Evolutionary conservation across 2,113 vertebrate genomes (phyloP), one percentile per base, ranked within the genome.

Genomic region (Bujurquina vittata): DNA sequence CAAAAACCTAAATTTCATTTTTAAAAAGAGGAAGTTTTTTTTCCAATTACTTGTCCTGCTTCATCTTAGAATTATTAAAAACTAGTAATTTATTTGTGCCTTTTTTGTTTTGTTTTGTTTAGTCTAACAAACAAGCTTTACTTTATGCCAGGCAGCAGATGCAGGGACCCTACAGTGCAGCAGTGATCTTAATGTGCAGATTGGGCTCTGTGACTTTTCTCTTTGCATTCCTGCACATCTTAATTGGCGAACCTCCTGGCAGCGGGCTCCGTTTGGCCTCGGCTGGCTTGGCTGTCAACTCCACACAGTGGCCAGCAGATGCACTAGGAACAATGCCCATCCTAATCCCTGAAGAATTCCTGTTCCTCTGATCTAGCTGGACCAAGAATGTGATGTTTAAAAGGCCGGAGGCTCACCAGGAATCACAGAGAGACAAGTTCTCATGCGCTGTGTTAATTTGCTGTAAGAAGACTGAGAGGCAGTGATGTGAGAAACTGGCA

Each of bases 301-400:
- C 89, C 29, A 88, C 86, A 84, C 88, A 88, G 82, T 88, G 92
- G 90, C 90, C 84, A 84, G 91, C 82, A 72, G 92, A 85, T 60
- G 87, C 87, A 26, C 80, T 26, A 72, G 63, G 92, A 95, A 96
- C 93, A 95, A 94, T 96, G 89, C 85, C 83, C 86, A 75, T 89
- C 88, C 83, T 95, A 96, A 96, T 95, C 94, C 93, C 92, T 3
- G 79, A 94, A 94, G 94, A 95, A 95, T 95, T 95, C 87, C 90
- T 67, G 79, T 84, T 88, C 78, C 87, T 95, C 92, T 93, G 94
- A 94, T 95, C 88, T 92, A 69, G 82, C 76, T 86, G 83, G 85
- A 73, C 77, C 63, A 87, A 91, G 92, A 92, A 93, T 94, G 92
- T 56, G 74, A 86, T 84, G 84, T 87, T 92, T 88, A 80, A 93